These are phyloP conservation scores for Notarius quadriscutis DNA, from an alignment of 2,113 vertebrate species.

Conservation along the genomic window DNA sequence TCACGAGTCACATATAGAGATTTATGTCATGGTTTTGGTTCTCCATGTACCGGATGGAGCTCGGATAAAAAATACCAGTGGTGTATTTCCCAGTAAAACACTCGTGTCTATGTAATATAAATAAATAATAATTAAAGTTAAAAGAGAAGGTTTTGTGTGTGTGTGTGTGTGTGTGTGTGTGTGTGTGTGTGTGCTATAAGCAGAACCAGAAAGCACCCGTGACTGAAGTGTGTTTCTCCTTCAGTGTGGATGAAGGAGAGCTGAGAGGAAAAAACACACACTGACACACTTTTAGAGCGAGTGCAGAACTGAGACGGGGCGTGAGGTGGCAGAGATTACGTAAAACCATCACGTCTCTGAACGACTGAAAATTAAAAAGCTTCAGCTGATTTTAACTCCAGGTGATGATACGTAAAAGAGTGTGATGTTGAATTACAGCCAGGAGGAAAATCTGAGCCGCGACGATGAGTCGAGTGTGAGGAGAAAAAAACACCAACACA, in stretches of 20 bases:
- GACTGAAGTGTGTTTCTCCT: not conserved
- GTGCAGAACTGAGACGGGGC: constrained; percentile 59
- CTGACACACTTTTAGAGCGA: constrained; percentile 58
- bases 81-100: no score
- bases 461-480: not conserved
- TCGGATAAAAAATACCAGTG: no score
- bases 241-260: constrained; percentile 39
- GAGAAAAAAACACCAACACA: not conserved
- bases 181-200: not conserved
- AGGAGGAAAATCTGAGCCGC: not conserved
- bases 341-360: constrained; percentile 32
- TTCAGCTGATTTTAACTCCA: constrained; percentile 25
- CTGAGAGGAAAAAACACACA: constrained; percentile 56
- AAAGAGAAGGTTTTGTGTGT: no score
- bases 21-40: no score
- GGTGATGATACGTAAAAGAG: constrained; percentile 1
- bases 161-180: no score
- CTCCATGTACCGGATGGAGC: no score
- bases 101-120: no score
- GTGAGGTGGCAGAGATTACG: constrained; percentile 46
- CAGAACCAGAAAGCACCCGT: not conserved
- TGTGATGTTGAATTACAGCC: constrained; percentile 6
- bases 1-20: no score
- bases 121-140: not conserved
- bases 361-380: constrained; percentile 12